Base-by-base conservation (phyloP, 64 coral and sea anemone genomes). In the Astreopora myriophthalma region DNA sequence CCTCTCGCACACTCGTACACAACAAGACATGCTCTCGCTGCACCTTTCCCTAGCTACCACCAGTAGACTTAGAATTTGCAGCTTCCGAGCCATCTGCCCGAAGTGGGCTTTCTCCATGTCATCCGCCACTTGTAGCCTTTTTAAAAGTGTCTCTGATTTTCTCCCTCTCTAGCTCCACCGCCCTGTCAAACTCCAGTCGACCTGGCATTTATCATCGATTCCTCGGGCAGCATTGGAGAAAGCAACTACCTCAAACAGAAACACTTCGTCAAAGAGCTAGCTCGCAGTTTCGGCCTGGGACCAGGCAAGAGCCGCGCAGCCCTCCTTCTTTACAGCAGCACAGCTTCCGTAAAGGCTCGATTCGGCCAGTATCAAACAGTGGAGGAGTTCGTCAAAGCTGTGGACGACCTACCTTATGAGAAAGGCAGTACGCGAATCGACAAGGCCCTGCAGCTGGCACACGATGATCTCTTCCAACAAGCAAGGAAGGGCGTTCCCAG, bases 281-380 rank as follows among this genome's bases (percentile, higher is more conserved):
- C 33, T 11, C 14, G 10, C 11, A 11, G 17, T 29, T 64, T 85
- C 25, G 31, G 44, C 23, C 33, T 22, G 35, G 60, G 57, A 66
- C 29, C 81, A 23, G 81, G 31, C 33, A 19, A 85, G 37, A 81
- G 44, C 22, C 58, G 32, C 22, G 81, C 37, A 40, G 81, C 81
- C 3, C 3, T 85, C 30, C 24, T 85, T 25, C 32, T 91, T 3
- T 92, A 92, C 76, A 71, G 89, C 38, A 37, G 63, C 33, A 35
- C 57, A 49, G 89, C 89, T 44, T 68, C 36, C 12, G 42, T 88
- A 23, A 44, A 73, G 38, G 82, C 90, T 22, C 86, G 46, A 44
- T 88, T 95, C 29, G 90, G 89, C 70, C 89, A 95, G 79, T 42
- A 92, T 34, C 57, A 73, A 8, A 78, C 70, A 1, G 26, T 83